These are phyloP conservation scores for Meloe dianella DNA, from an alignment of 2,888 invertebrate species.

Conservation along the genomic window DNA sequence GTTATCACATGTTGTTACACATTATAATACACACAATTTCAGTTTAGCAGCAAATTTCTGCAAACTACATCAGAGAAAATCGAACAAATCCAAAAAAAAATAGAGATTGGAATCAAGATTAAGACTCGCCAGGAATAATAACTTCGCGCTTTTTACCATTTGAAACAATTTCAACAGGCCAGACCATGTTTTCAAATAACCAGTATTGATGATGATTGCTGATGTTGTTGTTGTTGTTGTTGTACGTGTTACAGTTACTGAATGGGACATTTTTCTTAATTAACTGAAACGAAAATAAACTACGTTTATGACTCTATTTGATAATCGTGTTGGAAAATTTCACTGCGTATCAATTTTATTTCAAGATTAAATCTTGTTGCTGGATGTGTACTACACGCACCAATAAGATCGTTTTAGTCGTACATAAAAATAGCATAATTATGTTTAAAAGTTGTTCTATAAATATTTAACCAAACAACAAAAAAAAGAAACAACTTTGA, in stretches of 20 bases:
- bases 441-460: conserved; percentile 4
- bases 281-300: not conserved
- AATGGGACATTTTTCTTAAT: conserved; percentile 82
- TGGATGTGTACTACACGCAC: not conserved
- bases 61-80: too few relatives aligned
- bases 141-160: conserved; percentile 66
- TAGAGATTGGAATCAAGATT: too few relatives aligned
- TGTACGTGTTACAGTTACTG: conserved; percentile 84
- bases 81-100: too few relatives aligned
- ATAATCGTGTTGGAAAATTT: too few relatives aligned
- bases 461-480: not conserved
- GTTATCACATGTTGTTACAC: too few relatives aligned
- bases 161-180: conserved; percentile 83
- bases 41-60: too few relatives aligned
- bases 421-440: conserved; percentile 3
- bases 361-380: not conserved
- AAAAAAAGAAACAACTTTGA: not conserved
- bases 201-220: conserved; percentile 79
- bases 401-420: not conserved
- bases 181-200: conserved; percentile 78
- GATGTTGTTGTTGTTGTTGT: conserved; percentile 80
- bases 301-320: too few relatives aligned
- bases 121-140: too few relatives aligned
- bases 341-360: not conserved
- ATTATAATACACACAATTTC: too few relatives aligned